phyloP scores from a whole-genome alignment of 2,888 invertebrate genomes.

The Eupeodes latifasciatus region DNA sequence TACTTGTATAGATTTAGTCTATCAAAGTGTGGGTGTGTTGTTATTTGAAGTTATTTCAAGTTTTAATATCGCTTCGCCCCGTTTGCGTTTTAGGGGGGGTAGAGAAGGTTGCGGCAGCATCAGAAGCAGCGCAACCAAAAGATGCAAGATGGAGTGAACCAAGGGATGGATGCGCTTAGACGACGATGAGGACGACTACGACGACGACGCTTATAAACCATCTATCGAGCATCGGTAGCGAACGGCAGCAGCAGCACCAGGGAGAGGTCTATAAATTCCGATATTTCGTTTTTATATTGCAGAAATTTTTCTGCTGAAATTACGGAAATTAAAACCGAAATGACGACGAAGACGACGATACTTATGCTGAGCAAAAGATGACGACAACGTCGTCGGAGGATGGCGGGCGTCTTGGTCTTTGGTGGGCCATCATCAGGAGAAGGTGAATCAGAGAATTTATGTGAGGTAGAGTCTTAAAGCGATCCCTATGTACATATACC shows the following conservation, averaged over 20 bases:
- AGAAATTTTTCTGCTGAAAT: slow-evolving; percentile 84
- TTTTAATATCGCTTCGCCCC: slow-evolving; percentile 80
- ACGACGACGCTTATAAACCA: slow-evolving; percentile 69
- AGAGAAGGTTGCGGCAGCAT: slow-evolving; percentile 26
- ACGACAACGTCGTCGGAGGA: slow-evolving; percentile 24
- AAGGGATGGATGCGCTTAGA: slow-evolving; percentile 72
- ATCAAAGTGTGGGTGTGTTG: slow-evolving; percentile 53
- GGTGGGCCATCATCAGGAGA: slow-evolving; percentile 1
- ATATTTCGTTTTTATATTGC: slow-evolving; percentile 84
- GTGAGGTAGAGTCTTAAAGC: slow-evolving; percentile 72
- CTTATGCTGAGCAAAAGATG: slow-evolving; percentile 50
- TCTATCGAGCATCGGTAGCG: slow-evolving; percentile 49
- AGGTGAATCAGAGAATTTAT: slow-evolving; percentile 73
- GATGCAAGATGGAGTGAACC: slow-evolving; percentile 64
- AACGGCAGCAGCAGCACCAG: slow-evolving; percentile 48
- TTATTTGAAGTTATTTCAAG: slow-evolving; percentile 81
- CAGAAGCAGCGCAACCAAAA: slow-evolving; percentile 55
- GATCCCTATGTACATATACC: slow-evolving; percentile 50
- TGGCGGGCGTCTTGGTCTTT: not conserved
- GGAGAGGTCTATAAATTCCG: slow-evolving; percentile 83
- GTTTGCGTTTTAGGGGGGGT: slow-evolving; percentile 46
- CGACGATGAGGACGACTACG: slow-evolving; percentile 20
- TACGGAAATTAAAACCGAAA: slow-evolving; percentile 84
- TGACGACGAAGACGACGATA: slow-evolving; percentile 78
- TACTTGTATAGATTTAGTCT: slow-evolving; percentile 53